A percentile compares a stretch with the other conserved stretches of the same genome.
phyloP scores from a whole-genome alignment of 1,140 invertebrate genomes.

The Drosophila baimaii region DNA sequence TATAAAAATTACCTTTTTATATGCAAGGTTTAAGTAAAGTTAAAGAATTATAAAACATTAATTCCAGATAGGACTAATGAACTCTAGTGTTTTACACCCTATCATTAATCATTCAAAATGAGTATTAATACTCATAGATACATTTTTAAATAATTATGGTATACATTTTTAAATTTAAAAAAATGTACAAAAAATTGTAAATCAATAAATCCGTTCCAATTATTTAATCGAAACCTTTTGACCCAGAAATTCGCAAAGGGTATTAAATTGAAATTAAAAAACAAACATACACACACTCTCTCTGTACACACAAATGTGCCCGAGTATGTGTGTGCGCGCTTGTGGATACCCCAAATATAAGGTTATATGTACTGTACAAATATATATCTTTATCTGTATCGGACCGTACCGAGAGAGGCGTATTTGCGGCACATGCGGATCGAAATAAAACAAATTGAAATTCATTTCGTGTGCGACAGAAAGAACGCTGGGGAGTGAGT shows the following conservation, averaged over 20 bases:
- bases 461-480: conserved; percentile 65
- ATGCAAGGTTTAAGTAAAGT: too few relatives aligned
- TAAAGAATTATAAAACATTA: too few relatives aligned
- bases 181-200: not conserved
- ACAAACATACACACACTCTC: not conserved
- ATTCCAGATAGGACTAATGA: too few relatives aligned
- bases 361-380: conserved; percentile 38
- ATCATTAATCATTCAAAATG: too few relatives aligned
- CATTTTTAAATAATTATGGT: too few relatives aligned
- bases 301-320: conserved; percentile 15
- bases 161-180: not conserved
- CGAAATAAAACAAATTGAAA: conserved; percentile 65
- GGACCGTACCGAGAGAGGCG: not conserved
- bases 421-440: conserved; percentile 32
- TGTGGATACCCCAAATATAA: conserved; percentile 23
- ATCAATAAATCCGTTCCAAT: not conserved
- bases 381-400: conserved; percentile 49
- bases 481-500: not conserved
- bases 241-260: conserved; percentile 5
- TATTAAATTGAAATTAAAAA: conserved; percentile 25
- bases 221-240: not conserved
- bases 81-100: too few relatives aligned
- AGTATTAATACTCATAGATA: too few relatives aligned
- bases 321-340: not conserved
- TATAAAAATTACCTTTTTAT: too few relatives aligned